phyloP scores from a whole-genome alignment of 2,888 invertebrate species.

The Leptopterna dolabrata region DNA sequence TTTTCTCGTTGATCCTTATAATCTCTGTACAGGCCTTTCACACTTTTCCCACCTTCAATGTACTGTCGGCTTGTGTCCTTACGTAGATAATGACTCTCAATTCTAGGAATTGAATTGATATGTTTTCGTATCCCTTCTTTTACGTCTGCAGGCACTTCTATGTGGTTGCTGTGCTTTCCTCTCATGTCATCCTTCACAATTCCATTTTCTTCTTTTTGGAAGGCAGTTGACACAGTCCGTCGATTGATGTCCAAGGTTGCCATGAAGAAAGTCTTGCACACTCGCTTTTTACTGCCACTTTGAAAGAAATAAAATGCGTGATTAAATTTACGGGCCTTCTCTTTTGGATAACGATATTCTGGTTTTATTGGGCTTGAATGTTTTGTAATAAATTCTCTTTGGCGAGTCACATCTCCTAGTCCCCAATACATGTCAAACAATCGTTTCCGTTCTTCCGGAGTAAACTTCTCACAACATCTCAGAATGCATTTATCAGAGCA shows the following conservation, averaged over 20 bases:
- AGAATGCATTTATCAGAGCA: too few species aligned
- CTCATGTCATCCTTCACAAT: background rate
- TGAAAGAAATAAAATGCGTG: background rate
- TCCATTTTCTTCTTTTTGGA: background rate
- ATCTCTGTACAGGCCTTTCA: constrained; percentile 62
- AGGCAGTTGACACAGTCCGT: background rate
- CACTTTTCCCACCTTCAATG: constrained; percentile 63
- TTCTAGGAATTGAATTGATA: background rate
- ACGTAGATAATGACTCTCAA: constrained; percentile 63
- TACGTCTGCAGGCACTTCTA: background rate
- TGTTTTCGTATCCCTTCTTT: too few species aligned
- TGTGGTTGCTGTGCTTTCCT: background rate
- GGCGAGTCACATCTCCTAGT: background rate
- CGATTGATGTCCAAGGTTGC: too few species aligned
- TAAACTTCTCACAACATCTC: constrained; percentile 12
- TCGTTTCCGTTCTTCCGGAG: background rate
- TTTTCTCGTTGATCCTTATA: constrained; percentile 59
- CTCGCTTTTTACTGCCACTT: background rate
- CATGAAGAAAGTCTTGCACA: too few species aligned
- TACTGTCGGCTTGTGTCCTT: constrained; percentile 61
- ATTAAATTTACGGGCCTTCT: background rate
- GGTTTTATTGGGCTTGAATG: background rate
- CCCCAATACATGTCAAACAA: background rate
- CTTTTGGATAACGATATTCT: background rate
- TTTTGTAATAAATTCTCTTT: constrained; percentile 19